Percentiles rank a stretch among this genome's conserved stretches.
Evolutionary conservation across 2,888 invertebrate genomes (phyloP).

Genomic region (Pollenia labialis): DNA sequence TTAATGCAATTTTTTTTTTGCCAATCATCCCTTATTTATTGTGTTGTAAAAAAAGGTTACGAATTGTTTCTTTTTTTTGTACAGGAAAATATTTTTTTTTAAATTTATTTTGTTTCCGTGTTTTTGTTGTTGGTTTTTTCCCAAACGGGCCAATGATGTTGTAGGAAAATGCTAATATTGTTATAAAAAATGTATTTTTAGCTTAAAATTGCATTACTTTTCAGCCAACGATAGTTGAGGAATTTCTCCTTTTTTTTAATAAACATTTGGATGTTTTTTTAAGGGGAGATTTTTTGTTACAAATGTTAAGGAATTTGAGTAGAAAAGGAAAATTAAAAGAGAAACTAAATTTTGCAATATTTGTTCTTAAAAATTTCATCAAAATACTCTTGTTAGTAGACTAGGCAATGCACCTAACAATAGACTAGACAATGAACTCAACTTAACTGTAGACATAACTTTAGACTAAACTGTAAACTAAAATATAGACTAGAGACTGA

Average conservation of each 20-base stretch:
- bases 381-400: neutral
- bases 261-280: constrained; percentile 33
- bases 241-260: constrained; percentile 76
- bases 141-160: constrained; percentile 79
- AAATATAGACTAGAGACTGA: no score
- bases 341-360: neutral
- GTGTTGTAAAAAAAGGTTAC: constrained; percentile 24
- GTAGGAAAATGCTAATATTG: constrained; percentile 80
- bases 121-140: constrained; percentile 70
- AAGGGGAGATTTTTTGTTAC: constrained; percentile 8
- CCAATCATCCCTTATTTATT: constrained; percentile 48
- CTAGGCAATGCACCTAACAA: no score
- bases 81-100: constrained; percentile 56
- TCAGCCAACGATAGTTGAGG: constrained; percentile 77
- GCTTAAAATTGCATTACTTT: constrained; percentile 77
- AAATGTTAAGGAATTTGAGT: constrained; percentile 40
- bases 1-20: constrained; percentile 57
- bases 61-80: constrained; percentile 34
- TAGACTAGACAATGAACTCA: no score
- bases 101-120: constrained; percentile 66
- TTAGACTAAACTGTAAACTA: no score
- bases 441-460: no score
- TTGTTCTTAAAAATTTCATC: neutral
- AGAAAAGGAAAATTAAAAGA: neutral
- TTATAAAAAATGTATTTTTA: constrained; percentile 79